Evolutionary conservation across 2,888 invertebrate genomes (phyloP), one percentile per base, ranked within the genome.

Genomic region (Pristionchus japonicus): DNA sequence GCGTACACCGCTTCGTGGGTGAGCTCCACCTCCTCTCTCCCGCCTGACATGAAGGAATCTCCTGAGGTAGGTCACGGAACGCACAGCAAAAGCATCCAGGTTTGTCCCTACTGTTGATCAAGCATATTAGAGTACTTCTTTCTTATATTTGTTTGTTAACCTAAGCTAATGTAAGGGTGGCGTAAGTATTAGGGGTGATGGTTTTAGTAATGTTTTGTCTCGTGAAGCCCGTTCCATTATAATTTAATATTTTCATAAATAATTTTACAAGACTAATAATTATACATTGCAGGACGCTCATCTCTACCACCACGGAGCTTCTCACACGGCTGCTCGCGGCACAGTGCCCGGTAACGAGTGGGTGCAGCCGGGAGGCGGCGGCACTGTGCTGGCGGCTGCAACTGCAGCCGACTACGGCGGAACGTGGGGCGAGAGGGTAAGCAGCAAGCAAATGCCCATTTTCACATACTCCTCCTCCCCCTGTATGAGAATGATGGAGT

Each of bases 1-100:
- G 90, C 91, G 20, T 93, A 93, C 88, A 93, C 93, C 6, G 93
- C 93, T 9, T 91, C 88, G 31, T 93, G 93, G 93, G 93, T 93
- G 17, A 92, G 92, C 88, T 91, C 91, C 27, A 93, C 93, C 15
- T 91, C 92, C 6, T 92, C 92, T 70, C 92, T 93, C 34, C 93
- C 92, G 37, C 92, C 92, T 13, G 93, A 93, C 17, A 88, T 92
- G 88, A 91, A 91, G 87, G 92, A 92, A 52, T 90, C 91, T 43
- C 93, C 92, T 11, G 92, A 92, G 89, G 90, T 90, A 52, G 3
- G 67, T 27, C 64, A 52, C 52, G 52, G 13, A 15, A 52, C 17
- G 52, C 20, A 17, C n/a, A n/a, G n/a, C n/a, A n/a, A n/a, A n/a
- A n/a, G n/a, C n/a, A n/a, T n/a, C n/a, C n/a, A n/a, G n/a, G n/a